Evolutionary conservation across 1,140 invertebrate genomes (phyloP), one percentile per base, ranked within the genome.

Genomic region (Atta cephalotes): DNA sequence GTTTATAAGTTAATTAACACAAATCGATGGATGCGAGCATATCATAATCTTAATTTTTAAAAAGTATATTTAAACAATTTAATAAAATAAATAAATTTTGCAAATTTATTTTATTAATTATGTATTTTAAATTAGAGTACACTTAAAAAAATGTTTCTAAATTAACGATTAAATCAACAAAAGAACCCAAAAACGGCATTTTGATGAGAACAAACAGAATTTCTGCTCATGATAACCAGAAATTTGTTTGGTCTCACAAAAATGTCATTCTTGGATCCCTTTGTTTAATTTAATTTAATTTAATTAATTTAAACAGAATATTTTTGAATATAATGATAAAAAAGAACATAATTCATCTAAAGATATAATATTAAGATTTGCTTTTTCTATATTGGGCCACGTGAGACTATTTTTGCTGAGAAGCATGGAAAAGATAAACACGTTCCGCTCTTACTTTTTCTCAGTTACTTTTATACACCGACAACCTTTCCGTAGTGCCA

Each of bases 401-500:
- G 28, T 12, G 76, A 78, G 10, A 49, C 12, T 63, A 49, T 10
- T 28, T 7, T n/a, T 12, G 6, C 56, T 9, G 18, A 39, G 21
- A 70, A 56, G 7, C 49, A 39, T 31, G 31, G 31, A 35, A 68
- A 21, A 51, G 35, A 53, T 74, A 74, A 62, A 72, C 53, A 35
- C 39, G 68, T 82, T 6, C 7, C 56, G 25, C 18, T 45, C 25
- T 49, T 74, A 62, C 49, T 62, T 84, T 84, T 60, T 49, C 53
- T 62, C 68, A 39, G 18, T 74, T 74, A 74, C 80, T 35, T 63
- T 84, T 31, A n/a, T 31, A 76, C 25, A n/a, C 70, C 39, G 45
- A 62, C 80, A 49, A 62, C 25, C 56, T 76, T 45, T 62, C 39
- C 25, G 79, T 28, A 81, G 66, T 21, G 70, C 60, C 80, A 76